phyloP scores from a whole-genome alignment of 2,888 invertebrate genomes.

The Anoplius nigerrimus region DNA sequence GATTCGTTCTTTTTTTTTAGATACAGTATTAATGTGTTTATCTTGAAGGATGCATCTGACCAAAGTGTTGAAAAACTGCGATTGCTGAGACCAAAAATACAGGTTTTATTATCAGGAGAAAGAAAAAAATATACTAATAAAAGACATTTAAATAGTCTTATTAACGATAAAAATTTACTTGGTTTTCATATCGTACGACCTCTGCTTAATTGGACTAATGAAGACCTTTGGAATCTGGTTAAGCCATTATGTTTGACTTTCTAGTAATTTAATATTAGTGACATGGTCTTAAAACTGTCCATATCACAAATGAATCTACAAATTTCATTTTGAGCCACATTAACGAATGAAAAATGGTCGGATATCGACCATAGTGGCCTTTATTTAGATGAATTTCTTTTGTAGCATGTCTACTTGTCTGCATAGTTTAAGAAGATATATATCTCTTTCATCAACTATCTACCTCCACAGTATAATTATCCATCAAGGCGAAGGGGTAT shows the following conservation, averaged over 20 bases:
- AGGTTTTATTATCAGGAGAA: constrained; percentile 49
- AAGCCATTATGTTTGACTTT: constrained; percentile 47
- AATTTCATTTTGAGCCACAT: too few relatives aligned
- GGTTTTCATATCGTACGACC: constrained; percentile 43
- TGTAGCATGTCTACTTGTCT: too few relatives aligned
- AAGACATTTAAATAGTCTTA: constrained; percentile 15
- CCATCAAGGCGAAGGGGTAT: too few relatives aligned
- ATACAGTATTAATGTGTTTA: constrained; percentile 39
- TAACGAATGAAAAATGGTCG: too few relatives aligned
- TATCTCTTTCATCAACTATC: too few relatives aligned
- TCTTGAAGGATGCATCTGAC: constrained; percentile 18
- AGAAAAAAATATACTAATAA: constrained; percentile 10
- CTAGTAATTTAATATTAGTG: too few relatives aligned
- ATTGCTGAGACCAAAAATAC: constrained; percentile 40
- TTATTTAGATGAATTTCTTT: too few relatives aligned
- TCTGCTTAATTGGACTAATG: constrained; percentile 54
- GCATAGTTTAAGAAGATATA: too few relatives aligned
- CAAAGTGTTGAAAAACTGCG: constrained; percentile 32
- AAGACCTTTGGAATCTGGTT: constrained; percentile 50
- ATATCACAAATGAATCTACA: too few relatives aligned
- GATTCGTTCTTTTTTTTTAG: constrained; percentile 32
- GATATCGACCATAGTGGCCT: too few relatives aligned
- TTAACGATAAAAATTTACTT: constrained; percentile 19
- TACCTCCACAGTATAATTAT: too few relatives aligned
- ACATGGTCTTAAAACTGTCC: too few relatives aligned